Percentiles rank a stretch among this genome's conserved stretches.
Evolutionary conservation across 2,797 vertebrate genomes (phyloP).

Genomic region (Pempheris klunzingeri): DNA sequence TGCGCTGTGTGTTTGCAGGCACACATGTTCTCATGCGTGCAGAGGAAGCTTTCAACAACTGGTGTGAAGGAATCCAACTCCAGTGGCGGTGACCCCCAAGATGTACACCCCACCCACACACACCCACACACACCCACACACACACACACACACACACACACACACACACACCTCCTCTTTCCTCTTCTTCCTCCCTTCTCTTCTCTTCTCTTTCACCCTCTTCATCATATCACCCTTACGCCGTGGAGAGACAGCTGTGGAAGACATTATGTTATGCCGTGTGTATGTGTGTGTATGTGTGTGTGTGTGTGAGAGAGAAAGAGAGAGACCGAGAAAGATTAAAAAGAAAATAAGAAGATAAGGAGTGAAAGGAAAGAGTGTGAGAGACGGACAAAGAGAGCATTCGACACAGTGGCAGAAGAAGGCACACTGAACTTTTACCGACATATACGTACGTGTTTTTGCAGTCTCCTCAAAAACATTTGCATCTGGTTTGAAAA

Average conservation of each 20-base stretch:
- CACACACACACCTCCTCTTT: background rate
- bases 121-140: too few species aligned
- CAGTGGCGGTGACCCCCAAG: constrained; percentile 57
- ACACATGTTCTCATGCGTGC: constrained; percentile 57
- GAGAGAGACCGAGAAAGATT: constrained; percentile 20
- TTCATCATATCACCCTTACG: constrained; percentile 67
- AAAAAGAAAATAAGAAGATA: constrained; percentile 39
- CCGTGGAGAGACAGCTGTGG: constrained; percentile 77
- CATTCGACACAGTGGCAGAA: constrained; percentile 57
- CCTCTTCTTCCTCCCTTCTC: constrained; percentile 40
- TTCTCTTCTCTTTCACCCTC: constrained; percentile 64
- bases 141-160: too few species aligned
- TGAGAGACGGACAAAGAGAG: constrained; percentile 42
- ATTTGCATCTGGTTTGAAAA: constrained; percentile 69
- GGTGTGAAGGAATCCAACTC: constrained; percentile 80
- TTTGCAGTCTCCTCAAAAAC: constrained; percentile 35
- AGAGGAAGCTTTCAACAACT: constrained; percentile 67
- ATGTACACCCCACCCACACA: constrained; percentile 28
- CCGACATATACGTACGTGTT: constrained; percentile 34
- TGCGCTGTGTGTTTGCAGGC: constrained; percentile 27
- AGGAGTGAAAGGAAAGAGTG: constrained; percentile 30
- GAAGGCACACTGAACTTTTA: constrained; percentile 57
- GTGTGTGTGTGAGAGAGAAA: background rate
- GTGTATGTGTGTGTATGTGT: constrained; percentile 30
- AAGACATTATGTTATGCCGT: constrained; percentile 74